Percentiles rank a stretch among this genome's conserved stretches.
Conservation (phyloP, 2,113 vertebrate genomes). For the Dinomys branickii region DNA sequence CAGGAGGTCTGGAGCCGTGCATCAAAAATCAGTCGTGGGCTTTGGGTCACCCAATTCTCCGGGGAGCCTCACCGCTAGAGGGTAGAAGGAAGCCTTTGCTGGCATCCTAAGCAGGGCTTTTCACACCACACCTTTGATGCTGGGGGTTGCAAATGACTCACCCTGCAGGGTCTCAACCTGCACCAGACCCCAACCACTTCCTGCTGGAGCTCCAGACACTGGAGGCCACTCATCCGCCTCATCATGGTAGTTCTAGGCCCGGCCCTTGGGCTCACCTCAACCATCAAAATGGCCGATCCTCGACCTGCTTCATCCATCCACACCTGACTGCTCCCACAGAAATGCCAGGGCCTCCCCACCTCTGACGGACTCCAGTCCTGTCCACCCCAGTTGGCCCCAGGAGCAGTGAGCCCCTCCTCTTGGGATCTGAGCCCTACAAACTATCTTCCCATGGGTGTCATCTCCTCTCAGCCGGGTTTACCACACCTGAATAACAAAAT, state of each 20-base stretch:
- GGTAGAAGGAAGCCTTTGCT: no score
- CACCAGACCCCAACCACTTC: not conserved
- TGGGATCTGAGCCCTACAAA: not conserved
- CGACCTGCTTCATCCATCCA: not conserved
- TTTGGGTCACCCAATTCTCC: not conserved
- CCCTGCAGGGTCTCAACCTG: not conserved
- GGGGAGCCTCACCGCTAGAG: no score
- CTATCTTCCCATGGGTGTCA: not conserved
- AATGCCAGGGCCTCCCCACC: not conserved
- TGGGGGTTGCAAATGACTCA: not conserved
- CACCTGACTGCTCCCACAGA: not conserved
- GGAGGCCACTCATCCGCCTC: not conserved
- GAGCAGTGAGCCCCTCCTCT: fast-evolving
- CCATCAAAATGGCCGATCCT: not conserved
- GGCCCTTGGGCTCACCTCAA: not conserved
- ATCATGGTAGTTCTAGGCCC: not conserved
- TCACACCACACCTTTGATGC: not conserved
- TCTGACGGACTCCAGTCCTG: not conserved
- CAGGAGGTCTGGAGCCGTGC: not conserved
- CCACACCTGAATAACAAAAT: not conserved
- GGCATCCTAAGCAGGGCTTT: not conserved
- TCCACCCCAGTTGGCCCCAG: fast-evolving
- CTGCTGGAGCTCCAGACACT: not conserved
- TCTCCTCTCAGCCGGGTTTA: not conserved
- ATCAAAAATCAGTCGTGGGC: not conserved